phyloP scores from a whole-genome alignment of 1,140 invertebrate genomes.

The Musca vetustissima region DNA sequence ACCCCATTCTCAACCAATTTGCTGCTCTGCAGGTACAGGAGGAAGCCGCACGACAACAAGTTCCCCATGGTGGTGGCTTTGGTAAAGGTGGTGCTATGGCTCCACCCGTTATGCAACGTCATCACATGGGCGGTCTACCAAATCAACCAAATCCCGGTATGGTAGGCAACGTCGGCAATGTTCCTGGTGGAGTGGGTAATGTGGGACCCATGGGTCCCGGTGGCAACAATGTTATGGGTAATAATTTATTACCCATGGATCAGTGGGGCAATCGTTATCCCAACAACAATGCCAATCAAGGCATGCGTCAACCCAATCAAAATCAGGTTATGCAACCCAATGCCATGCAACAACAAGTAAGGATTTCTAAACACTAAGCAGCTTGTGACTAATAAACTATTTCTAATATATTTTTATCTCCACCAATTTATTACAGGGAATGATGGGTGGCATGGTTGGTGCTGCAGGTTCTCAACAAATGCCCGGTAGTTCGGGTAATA shows the following conservation, averaged over 20 bases:
- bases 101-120: conserved; percentile 67
- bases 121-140: conserved; percentile 43
- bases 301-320: conserved; percentile 58
- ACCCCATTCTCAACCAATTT: no score
- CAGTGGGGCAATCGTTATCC: conserved; percentile 65
- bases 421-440: conserved; percentile 25
- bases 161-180: conserved; percentile 40
- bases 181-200: conserved; percentile 29
- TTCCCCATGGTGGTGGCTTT: conserved; percentile 66
- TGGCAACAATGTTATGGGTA: conserved; percentile 38
- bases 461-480: conserved; percentile 40
- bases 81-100: conserved; percentile 72
- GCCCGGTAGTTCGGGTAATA: conserved; percentile 44
- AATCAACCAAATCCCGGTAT: conserved; percentile 32
- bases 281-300: conserved; percentile 52
- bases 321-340: conserved; percentile 58
- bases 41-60: conserved; percentile 83
- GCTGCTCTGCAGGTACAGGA: conserved; percentile 88
- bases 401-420: not conserved
- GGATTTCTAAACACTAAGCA: not conserved
- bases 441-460: conserved; percentile 40
- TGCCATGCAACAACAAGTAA: conserved; percentile 36
- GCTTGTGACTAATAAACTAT: not conserved
- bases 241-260: conserved; percentile 66
- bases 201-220: conserved; percentile 36